Conservation (phyloP, 2,888 invertebrate genomes). For the Salticus scenicus region DNA sequence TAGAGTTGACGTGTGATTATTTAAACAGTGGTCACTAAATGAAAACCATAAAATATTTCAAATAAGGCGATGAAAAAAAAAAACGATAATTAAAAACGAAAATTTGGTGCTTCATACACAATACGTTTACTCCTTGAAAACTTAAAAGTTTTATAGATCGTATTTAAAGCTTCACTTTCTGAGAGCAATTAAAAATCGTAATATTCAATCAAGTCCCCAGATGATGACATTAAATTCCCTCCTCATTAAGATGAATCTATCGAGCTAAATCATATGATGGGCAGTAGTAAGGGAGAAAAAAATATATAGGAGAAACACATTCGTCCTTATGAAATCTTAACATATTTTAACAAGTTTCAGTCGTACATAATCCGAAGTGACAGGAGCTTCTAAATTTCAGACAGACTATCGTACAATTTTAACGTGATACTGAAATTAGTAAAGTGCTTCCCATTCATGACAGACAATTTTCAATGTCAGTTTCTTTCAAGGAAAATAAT, state of each 20-base stretch:
- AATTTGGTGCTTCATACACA: no score
- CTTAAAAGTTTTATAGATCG: background rate
- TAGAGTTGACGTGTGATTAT: no score
- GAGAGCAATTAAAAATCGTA: constrained; percentile 8
- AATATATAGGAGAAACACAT: background rate
- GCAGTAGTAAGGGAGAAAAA: background rate
- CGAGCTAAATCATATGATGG: background rate
- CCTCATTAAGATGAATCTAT: constrained; percentile 8
- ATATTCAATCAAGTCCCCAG: background rate
- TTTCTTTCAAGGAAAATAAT: background rate
- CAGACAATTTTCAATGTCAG: background rate
- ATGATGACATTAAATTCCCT: background rate
- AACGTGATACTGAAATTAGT: background rate
- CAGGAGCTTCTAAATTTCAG: background rate
- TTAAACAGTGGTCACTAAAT: no score
- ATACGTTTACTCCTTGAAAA: no score
- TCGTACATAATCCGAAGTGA: background rate
- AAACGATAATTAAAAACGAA: no score
- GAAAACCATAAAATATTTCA: no score
- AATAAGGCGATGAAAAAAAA: no score
- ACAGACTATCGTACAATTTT: background rate
- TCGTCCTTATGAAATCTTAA: background rate
- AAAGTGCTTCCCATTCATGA: background rate
- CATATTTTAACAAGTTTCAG: background rate
- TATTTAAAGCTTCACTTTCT: background rate